Conservation (phyloP, 2,888 invertebrate genomes). For the Tetragonisca angustula region DNA sequence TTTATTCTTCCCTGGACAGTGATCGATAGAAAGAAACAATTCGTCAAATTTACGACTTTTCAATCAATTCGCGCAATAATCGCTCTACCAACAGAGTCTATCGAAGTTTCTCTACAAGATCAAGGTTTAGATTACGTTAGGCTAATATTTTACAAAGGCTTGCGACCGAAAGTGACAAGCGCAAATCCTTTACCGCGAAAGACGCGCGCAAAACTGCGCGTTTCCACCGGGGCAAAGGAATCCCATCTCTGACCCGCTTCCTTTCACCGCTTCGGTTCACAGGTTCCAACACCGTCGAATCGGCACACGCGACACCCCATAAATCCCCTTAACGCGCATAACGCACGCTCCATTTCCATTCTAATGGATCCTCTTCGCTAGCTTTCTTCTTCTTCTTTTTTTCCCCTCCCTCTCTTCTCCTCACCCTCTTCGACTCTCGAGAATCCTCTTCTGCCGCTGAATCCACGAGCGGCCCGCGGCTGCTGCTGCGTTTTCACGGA, state of each 20-base stretch:
- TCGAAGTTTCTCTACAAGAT: too few relatives aligned
- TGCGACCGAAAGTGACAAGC: constrained; percentile 2
- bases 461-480: not conserved
- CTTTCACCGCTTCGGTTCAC: constrained; percentile 2
- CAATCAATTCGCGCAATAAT: too few relatives aligned
- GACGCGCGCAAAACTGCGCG: not conserved
- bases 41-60: too few relatives aligned
- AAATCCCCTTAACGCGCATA: constrained; percentile 36
- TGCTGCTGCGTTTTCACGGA: constrained; percentile 27
- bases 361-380: constrained; percentile 26
- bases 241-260: constrained; percentile 4
- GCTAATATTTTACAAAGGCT: too few relatives aligned
- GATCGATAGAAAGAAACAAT: not conserved
- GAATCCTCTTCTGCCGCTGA: constrained; percentile 13
- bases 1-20: not conserved
- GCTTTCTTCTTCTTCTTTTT: not conserved
- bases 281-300: constrained; percentile 6
- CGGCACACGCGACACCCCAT: constrained; percentile 20
- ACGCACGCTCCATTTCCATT: constrained; percentile 50
- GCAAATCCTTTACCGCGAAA: not conserved
- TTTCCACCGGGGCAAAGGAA: not conserved
- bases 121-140: not conserved
- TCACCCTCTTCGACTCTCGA: constrained; percentile 7
- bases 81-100: too few relatives aligned
- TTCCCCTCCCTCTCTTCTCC: not conserved